Percentiles rank a stretch among this genome's conserved stretches.
Conservation (phyloP, 37 sponge, comb jelly and placozoan genomes). For the Haliclona indistincta region DNA sequence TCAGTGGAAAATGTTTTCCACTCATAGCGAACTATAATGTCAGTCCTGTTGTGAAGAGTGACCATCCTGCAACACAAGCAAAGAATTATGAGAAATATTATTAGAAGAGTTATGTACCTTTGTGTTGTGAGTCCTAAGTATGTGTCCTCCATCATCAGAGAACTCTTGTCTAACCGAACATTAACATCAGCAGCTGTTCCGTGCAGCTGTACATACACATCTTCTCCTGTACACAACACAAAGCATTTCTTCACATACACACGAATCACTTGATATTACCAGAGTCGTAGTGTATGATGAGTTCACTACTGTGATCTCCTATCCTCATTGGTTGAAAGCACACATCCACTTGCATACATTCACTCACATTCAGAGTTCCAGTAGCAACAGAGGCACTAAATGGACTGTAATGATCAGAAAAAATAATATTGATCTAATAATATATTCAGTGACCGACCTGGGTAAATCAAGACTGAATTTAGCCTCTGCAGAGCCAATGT, state of each 20-base stretch:
- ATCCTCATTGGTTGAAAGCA: slow-evolving; percentile 61
- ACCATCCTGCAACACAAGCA: slow-evolving; percentile 43
- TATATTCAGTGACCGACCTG: slow-evolving; percentile 21
- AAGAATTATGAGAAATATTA: background rate
- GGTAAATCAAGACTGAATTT: slow-evolving; percentile 68
- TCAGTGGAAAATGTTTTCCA: slow-evolving; percentile 89
- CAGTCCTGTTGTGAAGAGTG: slow-evolving; percentile 83
- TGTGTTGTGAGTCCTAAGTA: slow-evolving; percentile 89
- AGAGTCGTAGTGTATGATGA: slow-evolving; percentile 80
- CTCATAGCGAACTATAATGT: slow-evolving; percentile 86
- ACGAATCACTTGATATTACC: slow-evolving; percentile 47
- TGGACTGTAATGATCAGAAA: slow-evolving; percentile 48
- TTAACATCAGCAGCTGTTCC: slow-evolving; percentile 88
- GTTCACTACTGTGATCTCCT: slow-evolving; percentile 70
- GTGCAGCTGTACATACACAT: slow-evolving; percentile 70
- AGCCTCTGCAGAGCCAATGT: slow-evolving; percentile 82
- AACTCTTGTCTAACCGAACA: slow-evolving; percentile 84
- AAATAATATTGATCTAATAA: background rate
- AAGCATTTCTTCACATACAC: background rate
- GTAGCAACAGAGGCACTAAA: slow-evolving; percentile 79
- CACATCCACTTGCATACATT: slow-evolving; percentile 81
- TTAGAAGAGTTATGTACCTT: slow-evolving; percentile 39
- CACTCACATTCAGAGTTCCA: slow-evolving; percentile 65
- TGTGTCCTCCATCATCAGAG: slow-evolving; percentile 84
- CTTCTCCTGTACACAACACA: slow-evolving; percentile 72